A percentile compares a stretch with the other conserved stretches of the same genome.
Evolutionary conservation across 2,113 vertebrate genomes (phyloP).

Genomic region (Ptyas mucosa): DNA sequence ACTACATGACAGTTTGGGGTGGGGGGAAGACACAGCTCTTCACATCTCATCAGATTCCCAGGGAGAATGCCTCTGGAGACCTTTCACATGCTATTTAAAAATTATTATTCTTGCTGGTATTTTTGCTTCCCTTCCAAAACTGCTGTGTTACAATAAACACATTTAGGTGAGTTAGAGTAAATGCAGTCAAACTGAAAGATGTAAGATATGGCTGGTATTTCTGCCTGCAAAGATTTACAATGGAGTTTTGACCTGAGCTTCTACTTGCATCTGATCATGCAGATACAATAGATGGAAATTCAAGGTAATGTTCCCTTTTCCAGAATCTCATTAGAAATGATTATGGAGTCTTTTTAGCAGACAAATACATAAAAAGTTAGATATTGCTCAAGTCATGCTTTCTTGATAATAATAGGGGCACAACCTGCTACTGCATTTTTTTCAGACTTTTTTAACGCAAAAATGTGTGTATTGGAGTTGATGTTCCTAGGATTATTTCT

Average conservation of each 20-base stretch:
- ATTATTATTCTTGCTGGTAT: conserved; percentile 10
- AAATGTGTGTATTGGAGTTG: background rate
- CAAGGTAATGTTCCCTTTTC: background rate
- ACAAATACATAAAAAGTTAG: background rate
- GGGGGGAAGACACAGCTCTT: conserved; percentile 11
- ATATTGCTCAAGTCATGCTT: background rate
- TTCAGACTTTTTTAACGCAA: background rate
- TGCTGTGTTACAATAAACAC: conserved; percentile 7
- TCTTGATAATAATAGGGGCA: background rate
- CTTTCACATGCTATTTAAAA: background rate
- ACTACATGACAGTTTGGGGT: conserved; percentile 43
- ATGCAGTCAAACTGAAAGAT: background rate
- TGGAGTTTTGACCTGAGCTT: background rate
- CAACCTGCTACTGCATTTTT: background rate
- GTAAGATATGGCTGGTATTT: background rate
- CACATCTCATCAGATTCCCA: conserved; percentile 31
- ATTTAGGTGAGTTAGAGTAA: conserved; percentile 13
- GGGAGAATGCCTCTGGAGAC: conserved; percentile 12
- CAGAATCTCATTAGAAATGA: background rate
- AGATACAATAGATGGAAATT: background rate
- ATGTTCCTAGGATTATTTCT: background rate
- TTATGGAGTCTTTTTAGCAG: background rate
- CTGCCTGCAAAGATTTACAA: background rate
- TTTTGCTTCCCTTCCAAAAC: background rate
- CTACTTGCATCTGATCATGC: background rate